A percentile compares a stretch with the other conserved stretches of the same genome.
These are phyloP conservation scores for Epiblema foenella DNA, from an alignment of 2,888 invertebrate species.

Conservation along the genomic window DNA sequence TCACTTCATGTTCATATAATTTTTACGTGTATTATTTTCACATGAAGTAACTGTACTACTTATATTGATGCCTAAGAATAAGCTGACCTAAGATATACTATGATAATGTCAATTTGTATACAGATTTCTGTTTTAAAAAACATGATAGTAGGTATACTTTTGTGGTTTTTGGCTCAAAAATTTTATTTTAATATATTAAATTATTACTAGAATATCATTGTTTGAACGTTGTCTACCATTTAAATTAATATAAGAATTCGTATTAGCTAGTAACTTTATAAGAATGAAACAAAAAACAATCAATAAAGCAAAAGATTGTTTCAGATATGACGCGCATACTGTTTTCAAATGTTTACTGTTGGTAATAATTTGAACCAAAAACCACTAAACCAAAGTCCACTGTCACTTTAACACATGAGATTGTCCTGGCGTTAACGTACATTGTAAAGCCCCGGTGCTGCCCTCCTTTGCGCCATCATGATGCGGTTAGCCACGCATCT, in stretches of 20 bases:
- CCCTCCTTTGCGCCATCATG: constrained; percentile 85
- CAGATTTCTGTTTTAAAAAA: constrained; percentile 19
- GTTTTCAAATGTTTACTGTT: constrained; percentile 9
- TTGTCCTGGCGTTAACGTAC: constrained; percentile 60
- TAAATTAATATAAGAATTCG: too few species aligned
- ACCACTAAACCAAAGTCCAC: constrained; percentile 21
- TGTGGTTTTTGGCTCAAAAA: constrained; percentile 18
- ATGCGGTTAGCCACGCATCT: constrained; percentile 88
- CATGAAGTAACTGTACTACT: constrained; percentile 60
- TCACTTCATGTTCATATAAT: constrained; percentile 50
- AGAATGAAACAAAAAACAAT: too few species aligned
- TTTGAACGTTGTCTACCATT: neutral
- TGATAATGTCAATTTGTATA: constrained; percentile 41
- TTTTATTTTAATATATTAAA: neutral
- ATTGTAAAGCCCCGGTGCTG: constrained; percentile 86
- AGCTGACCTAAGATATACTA: constrained; percentile 57
- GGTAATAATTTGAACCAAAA: neutral
- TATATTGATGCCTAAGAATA: constrained; percentile 50
- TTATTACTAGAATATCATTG: neutral
- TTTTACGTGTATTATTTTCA: constrained; percentile 14
- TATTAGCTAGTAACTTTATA: too few species aligned
- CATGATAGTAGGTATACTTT: constrained; percentile 6
- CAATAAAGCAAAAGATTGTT: neutral
- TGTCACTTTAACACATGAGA: constrained; percentile 41
- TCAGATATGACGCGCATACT: neutral